A percentile compares a stretch with the other conserved stretches of the same genome.
These are phyloP conservation scores for Silurus asotus DNA, from an alignment of 2,113 vertebrate species.

Conservation along the genomic window DNA sequence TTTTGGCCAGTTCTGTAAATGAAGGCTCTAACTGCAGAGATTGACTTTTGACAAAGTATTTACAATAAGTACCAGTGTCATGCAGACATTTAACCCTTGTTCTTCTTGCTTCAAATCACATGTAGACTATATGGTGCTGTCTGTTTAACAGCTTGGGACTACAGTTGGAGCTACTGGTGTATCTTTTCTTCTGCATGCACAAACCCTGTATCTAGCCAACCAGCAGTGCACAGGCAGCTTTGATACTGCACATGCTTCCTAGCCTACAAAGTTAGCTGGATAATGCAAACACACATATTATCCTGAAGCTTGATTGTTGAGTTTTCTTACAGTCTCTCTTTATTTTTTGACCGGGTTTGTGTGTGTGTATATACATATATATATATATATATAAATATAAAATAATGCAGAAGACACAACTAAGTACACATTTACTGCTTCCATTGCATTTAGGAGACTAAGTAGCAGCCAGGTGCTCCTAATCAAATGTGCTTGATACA, in stretches of 20 bases:
- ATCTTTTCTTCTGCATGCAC: neutral
- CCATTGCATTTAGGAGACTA: no score
- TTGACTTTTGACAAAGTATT: neutral
- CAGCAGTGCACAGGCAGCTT: neutral
- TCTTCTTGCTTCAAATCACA: neutral
- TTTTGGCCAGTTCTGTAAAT: neutral
- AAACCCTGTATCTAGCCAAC: neutral
- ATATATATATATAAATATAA: no score
- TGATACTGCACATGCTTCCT: neutral
- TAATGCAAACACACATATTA: neutral
- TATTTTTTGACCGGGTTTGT: neutral
- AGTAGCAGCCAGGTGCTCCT: no score
- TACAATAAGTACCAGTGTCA: conserved; percentile 1
- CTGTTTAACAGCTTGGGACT: neutral
- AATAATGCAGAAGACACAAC: no score
- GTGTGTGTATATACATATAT: no score
- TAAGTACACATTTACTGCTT: no score
- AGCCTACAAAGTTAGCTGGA: neutral
- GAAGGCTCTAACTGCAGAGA: neutral
- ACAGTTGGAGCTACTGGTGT: neutral
- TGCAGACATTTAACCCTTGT: neutral
- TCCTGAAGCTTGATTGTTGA: neutral
- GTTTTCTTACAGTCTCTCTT: neutral
- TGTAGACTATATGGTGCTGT: neutral
- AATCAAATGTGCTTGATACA: no score